Evolutionary conservation across 2,113 vertebrate species (phyloP).

Genomic region (Perca flavescens): DNA sequence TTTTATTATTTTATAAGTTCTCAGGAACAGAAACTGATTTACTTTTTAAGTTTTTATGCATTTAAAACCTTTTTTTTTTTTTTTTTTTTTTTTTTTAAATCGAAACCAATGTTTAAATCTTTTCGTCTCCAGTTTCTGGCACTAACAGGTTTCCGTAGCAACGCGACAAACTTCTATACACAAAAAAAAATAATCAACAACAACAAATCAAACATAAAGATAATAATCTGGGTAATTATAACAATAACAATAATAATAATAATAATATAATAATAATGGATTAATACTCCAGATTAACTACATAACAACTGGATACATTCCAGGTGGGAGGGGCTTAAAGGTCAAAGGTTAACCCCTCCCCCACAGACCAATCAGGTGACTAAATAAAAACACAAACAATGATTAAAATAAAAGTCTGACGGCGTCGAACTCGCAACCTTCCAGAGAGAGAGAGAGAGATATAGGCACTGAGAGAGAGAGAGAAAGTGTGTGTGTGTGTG

Average conservation of each 20-base stretch:
- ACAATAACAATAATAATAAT: background rate
- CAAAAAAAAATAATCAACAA: background rate
- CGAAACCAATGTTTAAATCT: too few relatives aligned
- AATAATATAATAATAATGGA: background rate
- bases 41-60: too few relatives aligned
- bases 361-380: slow-evolving; percentile 10
- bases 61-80: too few relatives aligned
- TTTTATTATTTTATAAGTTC: too few relatives aligned
- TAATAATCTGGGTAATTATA: background rate
- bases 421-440: slow-evolving; percentile 18
- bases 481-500: background rate
- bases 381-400: background rate
- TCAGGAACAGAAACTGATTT: too few relatives aligned
- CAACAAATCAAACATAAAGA: slow-evolving; percentile 19
- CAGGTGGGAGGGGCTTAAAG: background rate
- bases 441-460: background rate
- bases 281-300: background rate
- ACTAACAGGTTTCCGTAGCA: slow-evolving; percentile 11
- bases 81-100: too few relatives aligned
- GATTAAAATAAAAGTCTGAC: slow-evolving; percentile 33
- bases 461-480: slow-evolving; percentile 22
- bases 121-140: slow-evolving; percentile 8
- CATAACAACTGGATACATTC: slow-evolving; percentile 17
- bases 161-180: background rate
- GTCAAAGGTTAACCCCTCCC: too few relatives aligned